Percentiles rank a stretch among this genome's conserved stretches.
These are phyloP conservation scores for Aplodontia rufa DNA, from an alignment of 2,113 vertebrate genomes.

Conservation along the genomic window DNA sequence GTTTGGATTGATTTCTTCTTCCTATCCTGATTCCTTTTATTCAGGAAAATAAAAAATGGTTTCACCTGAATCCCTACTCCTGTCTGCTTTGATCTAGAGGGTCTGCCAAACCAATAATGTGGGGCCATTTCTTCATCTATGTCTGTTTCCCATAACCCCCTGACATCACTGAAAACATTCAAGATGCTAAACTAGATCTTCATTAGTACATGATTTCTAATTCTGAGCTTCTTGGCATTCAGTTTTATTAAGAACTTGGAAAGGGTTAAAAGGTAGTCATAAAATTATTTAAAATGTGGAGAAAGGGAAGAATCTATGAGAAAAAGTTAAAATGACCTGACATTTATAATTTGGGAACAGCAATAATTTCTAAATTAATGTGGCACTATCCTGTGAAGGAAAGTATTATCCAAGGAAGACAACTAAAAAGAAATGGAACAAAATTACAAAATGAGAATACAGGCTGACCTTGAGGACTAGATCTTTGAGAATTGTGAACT, in stretches of 20 bases:
- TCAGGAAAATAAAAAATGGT: too few species aligned
- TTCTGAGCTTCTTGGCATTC: constrained; percentile 10
- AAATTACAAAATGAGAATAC: not conserved
- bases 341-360: constrained; percentile 31
- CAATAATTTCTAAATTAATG: not conserved
- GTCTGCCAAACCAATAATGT: not conserved
- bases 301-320: not conserved
- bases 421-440: not conserved
- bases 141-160: not conserved
- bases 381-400: not conserved
- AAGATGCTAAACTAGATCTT: not conserved
- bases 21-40: not conserved
- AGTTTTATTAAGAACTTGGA: constrained; percentile 25
- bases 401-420: not conserved
- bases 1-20: not conserved
- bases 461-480: not conserved
- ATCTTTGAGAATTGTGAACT: constrained; percentile 9
- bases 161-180: not conserved
- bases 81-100: not conserved
- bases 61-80: not conserved
- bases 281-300: constrained; percentile 7
- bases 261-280: constrained; percentile 9
- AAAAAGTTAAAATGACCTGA: constrained; percentile 17
- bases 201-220: not conserved
- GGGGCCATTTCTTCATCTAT: not conserved